Conservation (phyloP, 1,140 invertebrate species). For the silkworm (Bombyx mori) region DNA sequence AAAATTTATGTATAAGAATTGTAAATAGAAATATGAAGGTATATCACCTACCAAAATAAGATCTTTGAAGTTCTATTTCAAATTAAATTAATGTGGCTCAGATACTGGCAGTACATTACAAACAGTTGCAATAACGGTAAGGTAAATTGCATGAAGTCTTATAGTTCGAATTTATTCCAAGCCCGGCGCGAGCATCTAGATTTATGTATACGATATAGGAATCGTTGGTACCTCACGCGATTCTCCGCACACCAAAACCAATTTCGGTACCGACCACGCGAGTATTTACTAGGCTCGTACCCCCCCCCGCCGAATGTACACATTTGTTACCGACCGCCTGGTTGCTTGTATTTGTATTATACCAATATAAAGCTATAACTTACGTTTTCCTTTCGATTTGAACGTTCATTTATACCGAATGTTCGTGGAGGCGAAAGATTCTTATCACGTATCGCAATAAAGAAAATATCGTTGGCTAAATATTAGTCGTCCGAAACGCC, state of each 20-base stretch:
- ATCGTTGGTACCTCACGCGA: slow-evolving; percentile 45
- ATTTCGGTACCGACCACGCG: slow-evolving; percentile 39
- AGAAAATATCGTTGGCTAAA: slow-evolving; percentile 23
- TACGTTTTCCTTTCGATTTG: too few species aligned
- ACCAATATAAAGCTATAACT: too few species aligned
- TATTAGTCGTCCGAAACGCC: slow-evolving; percentile 12
- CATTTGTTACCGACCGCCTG: slow-evolving; percentile 19
- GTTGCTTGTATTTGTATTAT: too few species aligned
- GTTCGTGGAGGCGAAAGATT: slow-evolving; percentile 11
- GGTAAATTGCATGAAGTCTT: slow-evolving; percentile 34
- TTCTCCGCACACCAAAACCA: slow-evolving; percentile 36
- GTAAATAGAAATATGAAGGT: too few species aligned
- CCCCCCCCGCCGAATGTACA: slow-evolving; percentile 28
- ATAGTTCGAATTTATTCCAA: slow-evolving; percentile 57
- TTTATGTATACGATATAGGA: slow-evolving; percentile 48
- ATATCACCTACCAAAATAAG: too few species aligned
- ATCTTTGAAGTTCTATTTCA: too few species aligned
- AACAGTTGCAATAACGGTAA: too few species aligned
- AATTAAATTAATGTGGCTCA: too few species aligned
- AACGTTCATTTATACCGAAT: too few species aligned
- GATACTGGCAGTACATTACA: too few species aligned
- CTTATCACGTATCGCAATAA: slow-evolving; percentile 42
- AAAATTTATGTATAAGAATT: too few species aligned
- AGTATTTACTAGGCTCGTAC: slow-evolving; percentile 17
- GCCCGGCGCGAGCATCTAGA: slow-evolving; percentile 42